Evolutionary conservation across 2,797 vertebrate species (phyloP).

Genomic region (Tokudaia muenninki): DNA sequence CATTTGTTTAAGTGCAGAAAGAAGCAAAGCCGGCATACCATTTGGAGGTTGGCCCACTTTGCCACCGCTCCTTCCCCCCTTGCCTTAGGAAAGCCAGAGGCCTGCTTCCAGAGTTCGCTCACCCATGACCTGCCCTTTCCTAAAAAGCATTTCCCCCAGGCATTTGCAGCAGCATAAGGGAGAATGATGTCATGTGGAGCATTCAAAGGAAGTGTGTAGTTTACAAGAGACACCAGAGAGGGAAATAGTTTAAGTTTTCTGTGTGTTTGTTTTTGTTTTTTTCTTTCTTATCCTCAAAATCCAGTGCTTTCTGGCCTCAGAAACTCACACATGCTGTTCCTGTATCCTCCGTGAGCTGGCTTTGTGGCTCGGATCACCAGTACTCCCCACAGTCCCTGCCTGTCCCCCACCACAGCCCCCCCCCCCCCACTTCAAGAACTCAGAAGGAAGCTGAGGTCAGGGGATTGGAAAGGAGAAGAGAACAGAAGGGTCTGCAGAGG

Average conservation of each 20-base stretch:
- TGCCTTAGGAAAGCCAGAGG: slow-evolving; percentile 29
- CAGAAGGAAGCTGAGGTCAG: background rate
- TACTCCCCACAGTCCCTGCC: no score
- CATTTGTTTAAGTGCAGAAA: slow-evolving; percentile 68
- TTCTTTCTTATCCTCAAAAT: background rate
- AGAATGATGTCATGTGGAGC: slow-evolving; percentile 17
- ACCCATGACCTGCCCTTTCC: background rate
- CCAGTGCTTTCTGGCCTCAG: background rate
- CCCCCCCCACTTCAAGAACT: background rate
- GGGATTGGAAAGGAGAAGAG: background rate
- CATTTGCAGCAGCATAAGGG: slow-evolving; percentile 22
- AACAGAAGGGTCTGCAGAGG: background rate
- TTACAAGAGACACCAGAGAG: background rate
- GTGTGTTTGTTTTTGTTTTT: background rate
- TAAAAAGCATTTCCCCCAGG: background rate
- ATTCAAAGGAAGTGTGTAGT: background rate
- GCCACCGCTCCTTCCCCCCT: background rate
- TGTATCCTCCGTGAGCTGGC: background rate
- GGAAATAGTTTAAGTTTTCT: background rate
- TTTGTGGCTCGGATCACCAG: no score
- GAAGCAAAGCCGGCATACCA: background rate
- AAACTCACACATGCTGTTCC: background rate
- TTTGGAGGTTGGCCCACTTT: slow-evolving; percentile 1
- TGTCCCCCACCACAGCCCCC: background rate
- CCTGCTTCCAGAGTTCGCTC: background rate